These are phyloP conservation scores for Bradypodion pumilum DNA, from an alignment of 2,797 vertebrate species.

Conservation along the genomic window DNA sequence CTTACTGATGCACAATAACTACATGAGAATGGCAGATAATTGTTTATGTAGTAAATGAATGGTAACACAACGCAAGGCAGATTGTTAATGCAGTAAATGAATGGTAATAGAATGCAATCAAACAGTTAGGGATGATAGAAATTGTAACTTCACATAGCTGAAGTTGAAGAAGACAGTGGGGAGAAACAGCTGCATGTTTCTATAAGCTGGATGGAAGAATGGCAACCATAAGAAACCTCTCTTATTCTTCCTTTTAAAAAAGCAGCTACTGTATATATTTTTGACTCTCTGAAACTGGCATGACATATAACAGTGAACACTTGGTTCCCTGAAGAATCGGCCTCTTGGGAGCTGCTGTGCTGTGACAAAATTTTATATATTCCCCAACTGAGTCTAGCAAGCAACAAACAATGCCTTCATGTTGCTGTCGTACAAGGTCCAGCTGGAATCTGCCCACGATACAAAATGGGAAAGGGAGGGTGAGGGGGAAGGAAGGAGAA, in stretches of 20 bases:
- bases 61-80: not conserved
- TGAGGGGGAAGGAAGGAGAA: not conserved
- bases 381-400: slow-evolving; percentile 66
- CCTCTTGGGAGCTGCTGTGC: slow-evolving; percentile 60
- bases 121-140: not conserved
- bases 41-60: not conserved
- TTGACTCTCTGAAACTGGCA: slow-evolving; percentile 32
- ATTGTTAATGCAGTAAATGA: not conserved
- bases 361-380: slow-evolving; percentile 66
- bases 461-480: slow-evolving; percentile 47
- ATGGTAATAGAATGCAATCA: not conserved
- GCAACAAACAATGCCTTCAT: slow-evolving; percentile 71
- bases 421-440: slow-evolving; percentile 68
- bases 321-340: slow-evolving; percentile 60
- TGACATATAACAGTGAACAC: slow-evolving; percentile 40
- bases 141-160: not conserved
- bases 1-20: not conserved
- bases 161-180: not conserved
- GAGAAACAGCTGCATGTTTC: not conserved
- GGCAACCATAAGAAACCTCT: not conserved
- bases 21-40: not conserved
- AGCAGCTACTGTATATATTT: slow-evolving; percentile 42
- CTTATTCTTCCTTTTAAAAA: not conserved
- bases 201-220: not conserved
- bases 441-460: slow-evolving; percentile 66